Conservation (phyloP, 2,888 invertebrate species). For the Gasteruption jaculator region DNA sequence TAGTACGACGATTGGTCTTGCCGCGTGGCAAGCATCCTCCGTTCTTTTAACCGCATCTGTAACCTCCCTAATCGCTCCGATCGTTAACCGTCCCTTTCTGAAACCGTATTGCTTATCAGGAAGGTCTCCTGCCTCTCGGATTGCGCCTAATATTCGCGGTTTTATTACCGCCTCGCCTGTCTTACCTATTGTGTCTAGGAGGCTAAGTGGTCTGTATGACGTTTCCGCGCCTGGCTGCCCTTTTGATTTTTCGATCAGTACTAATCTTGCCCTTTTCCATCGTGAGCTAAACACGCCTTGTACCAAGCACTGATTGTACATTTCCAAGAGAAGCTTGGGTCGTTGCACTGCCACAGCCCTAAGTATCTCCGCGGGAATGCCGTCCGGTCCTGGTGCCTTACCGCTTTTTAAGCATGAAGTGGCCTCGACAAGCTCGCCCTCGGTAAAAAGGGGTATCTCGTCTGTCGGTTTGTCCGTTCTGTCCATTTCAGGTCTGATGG, state of each 20-base stretch:
- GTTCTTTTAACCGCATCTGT: slow-evolving; percentile 12
- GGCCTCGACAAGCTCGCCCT: slow-evolving; percentile 18
- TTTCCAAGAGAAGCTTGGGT: too few relatives aligned
- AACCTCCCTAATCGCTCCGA: slow-evolving; percentile 20
- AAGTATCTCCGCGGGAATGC: slow-evolving; percentile 25
- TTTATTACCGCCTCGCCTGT: slow-evolving; percentile 29
- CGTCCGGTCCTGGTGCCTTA: slow-evolving; percentile 28
- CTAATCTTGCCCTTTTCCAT: slow-evolving; percentile 24
- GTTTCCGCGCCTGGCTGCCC: slow-evolving; percentile 18
- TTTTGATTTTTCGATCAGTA: slow-evolving; percentile 14
- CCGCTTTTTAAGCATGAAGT: slow-evolving; percentile 12
- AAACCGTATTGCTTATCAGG: slow-evolving; percentile 12
- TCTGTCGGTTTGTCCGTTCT: background rate
- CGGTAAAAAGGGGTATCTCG: slow-evolving; percentile 16
- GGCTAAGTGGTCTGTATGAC: slow-evolving; percentile 30
- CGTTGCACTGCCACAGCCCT: slow-evolving; percentile 19
- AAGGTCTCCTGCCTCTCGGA: slow-evolving; percentile 16
- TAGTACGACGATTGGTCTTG: slow-evolving; percentile 19
- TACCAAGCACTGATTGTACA: slow-evolving; percentile 11
- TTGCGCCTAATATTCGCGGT: slow-evolving; percentile 20
- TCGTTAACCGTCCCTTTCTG: slow-evolving; percentile 20
- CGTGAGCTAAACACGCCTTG: slow-evolving; percentile 14
- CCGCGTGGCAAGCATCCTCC: slow-evolving; percentile 10
- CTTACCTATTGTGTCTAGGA: slow-evolving; percentile 26
- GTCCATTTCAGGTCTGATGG: background rate